Conservation (phyloP, 1,140 invertebrate species). For the Microplitis mediator region DNA sequence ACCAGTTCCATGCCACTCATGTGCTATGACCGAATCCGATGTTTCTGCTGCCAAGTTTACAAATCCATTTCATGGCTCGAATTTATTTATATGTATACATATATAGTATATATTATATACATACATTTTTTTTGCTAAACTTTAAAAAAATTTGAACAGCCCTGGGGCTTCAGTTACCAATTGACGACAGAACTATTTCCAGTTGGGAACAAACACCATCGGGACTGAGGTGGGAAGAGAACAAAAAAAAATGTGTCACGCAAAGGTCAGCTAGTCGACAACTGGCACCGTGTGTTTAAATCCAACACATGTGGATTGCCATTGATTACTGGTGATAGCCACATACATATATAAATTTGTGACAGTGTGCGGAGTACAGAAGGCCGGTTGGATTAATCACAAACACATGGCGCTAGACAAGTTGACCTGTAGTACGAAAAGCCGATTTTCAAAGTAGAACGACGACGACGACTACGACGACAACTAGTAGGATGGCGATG, state of each 20-base stretch:
- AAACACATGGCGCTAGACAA: neutral
- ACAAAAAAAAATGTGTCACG: neutral
- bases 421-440: neutral
- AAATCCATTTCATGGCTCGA: neutral
- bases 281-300: constrained; percentile 12
- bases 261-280: constrained; percentile 1
- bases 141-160: neutral
- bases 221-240: neutral
- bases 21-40: neutral
- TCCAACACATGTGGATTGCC: neutral
- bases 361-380: neutral
- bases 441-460: constrained; percentile 9
- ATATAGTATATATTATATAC: too few species aligned
- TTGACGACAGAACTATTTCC: neutral
- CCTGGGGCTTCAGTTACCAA: neutral
- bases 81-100: neutral
- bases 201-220: neutral
- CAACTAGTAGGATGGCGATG: too few species aligned
- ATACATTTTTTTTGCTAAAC: neutral
- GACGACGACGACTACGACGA: neutral
- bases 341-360: constrained; percentile 1
- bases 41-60: constrained; percentile 11
- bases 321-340: neutral
- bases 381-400: constrained; percentile 20
- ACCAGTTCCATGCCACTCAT: neutral